phyloP scores from a whole-genome alignment of 2,797 vertebrate species.

The Luscinia luscinia region DNA sequence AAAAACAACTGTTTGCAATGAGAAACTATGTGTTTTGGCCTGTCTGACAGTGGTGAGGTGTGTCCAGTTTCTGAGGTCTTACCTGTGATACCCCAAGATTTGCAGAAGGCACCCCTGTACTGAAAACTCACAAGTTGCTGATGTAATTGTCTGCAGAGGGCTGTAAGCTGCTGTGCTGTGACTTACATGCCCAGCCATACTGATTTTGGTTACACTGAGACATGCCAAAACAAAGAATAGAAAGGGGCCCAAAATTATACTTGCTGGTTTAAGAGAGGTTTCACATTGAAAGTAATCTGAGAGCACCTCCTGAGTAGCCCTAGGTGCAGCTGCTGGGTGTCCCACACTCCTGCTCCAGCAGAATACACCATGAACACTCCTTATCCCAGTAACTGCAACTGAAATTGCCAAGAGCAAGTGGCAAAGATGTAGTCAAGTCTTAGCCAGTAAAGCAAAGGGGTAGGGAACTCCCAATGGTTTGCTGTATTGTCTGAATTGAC shows the following conservation, averaged over 20 bases:
- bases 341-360: not conserved
- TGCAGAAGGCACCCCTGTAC: not conserved
- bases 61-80: not conserved
- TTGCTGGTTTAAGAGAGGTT: not conserved
- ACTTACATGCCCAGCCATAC: not conserved
- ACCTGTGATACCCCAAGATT: not conserved
- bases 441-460: not conserved
- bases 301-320: not conserved
- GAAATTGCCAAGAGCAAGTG: not conserved
- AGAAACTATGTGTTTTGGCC: not conserved
- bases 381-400: not conserved
- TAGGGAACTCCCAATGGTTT: not conserved
- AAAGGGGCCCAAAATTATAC: not conserved
- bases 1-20: not conserved
- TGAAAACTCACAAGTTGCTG: not conserved
- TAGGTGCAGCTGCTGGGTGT: rapidly evolving
- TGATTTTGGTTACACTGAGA: not conserved
- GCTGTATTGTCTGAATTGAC: not conserved
- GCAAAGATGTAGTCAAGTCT: not conserved
- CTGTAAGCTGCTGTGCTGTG: not conserved
- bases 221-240: not conserved
- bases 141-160: not conserved
- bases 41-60: not conserved
- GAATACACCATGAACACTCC: not conserved
- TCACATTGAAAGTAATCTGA: not conserved